Conservation (phyloP, 2,797 vertebrate genomes). For the Scarus forsteni region DNA sequence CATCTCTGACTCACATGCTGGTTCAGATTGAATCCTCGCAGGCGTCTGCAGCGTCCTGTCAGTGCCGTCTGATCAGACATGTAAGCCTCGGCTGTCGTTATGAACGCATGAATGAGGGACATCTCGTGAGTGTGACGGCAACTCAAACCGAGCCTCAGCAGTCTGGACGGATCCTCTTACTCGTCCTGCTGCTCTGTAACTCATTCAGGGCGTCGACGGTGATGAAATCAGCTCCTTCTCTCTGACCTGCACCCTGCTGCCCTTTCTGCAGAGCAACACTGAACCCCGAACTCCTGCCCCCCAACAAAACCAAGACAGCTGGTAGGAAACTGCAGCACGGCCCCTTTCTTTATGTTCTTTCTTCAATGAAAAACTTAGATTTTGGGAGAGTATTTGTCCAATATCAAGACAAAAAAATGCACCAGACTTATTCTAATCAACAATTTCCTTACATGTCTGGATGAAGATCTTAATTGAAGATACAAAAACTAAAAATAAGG, state of each 20-base stretch:
- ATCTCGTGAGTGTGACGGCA: background rate
- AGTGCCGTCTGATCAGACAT: background rate
- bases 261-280: conserved; percentile 19
- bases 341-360: no score
- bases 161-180: conserved; percentile 21
- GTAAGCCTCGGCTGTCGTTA: conserved; percentile 1
- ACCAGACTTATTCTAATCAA: no score
- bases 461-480: no score
- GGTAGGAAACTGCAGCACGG: background rate
- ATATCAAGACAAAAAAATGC: no score
- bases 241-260: conserved; percentile 30
- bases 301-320: conserved; percentile 10
- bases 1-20: background rate
- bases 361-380: no score
- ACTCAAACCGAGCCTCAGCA: conserved; percentile 17
- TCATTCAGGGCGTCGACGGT: conserved; percentile 20
- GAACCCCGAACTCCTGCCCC: background rate
- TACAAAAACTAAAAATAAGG: no score
- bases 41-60: background rate
- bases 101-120: background rate
- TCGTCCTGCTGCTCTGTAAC: conserved; percentile 1
- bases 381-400: no score
- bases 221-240: conserved; percentile 35
- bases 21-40: background rate
- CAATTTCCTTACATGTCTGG: no score